Conservation (phyloP, 2,888 invertebrate genomes). For the Mesoligia furuncula region DNA sequence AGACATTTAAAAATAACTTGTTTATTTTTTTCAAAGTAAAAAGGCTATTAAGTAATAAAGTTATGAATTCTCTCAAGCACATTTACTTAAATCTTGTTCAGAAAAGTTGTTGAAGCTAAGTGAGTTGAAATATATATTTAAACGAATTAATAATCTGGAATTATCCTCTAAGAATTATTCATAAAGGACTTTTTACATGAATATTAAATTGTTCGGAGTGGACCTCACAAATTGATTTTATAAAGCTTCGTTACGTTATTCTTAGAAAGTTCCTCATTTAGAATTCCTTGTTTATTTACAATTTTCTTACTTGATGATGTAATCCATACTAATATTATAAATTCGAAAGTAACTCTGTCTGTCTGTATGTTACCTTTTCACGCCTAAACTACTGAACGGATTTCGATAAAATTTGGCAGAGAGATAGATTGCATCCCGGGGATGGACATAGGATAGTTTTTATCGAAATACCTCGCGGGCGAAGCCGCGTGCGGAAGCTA, state of each 20-base stretch:
- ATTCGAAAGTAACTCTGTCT: too few relatives aligned
- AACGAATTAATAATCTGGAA: not conserved
- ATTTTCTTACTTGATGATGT: not conserved
- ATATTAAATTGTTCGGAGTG: conserved; percentile 17
- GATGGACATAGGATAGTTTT: too few relatives aligned
- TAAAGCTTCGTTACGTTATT: not conserved
- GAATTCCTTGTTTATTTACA: not conserved
- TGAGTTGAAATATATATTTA: too few relatives aligned
- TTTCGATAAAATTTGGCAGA: too few relatives aligned
- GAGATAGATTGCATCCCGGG: too few relatives aligned
- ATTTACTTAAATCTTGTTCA: not conserved
- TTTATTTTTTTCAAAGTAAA: not conserved
- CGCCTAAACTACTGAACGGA: too few relatives aligned
- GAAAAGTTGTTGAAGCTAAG: not conserved
- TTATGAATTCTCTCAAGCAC: not conserved
- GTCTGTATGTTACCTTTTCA: too few relatives aligned
- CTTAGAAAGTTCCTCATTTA: not conserved
- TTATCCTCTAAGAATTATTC: conserved; percentile 12
- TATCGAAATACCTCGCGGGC: too few relatives aligned
- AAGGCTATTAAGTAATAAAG: not conserved
- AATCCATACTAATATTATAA: not conserved
- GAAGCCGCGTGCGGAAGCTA: too few relatives aligned
- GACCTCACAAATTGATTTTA: conserved; percentile 1
- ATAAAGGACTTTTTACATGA: not conserved
- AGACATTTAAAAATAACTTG: not conserved